Conservation (phyloP, 2,888 invertebrate species). For the Melanostoma mellinum region DNA sequence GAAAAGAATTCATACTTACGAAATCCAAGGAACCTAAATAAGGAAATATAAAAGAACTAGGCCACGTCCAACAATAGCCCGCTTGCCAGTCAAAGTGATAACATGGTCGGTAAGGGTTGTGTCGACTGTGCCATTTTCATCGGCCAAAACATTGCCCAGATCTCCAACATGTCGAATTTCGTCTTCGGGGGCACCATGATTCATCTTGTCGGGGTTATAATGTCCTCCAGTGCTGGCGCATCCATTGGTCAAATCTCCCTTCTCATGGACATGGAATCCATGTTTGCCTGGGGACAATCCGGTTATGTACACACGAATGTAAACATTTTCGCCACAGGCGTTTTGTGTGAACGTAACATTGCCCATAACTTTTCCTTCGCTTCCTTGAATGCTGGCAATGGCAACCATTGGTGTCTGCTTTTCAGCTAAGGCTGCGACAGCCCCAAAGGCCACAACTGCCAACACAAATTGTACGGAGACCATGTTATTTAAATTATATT, state of each 20-base stretch:
- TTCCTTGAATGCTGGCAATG: conserved; percentile 79
- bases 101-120: conserved; percentile 85
- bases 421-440: conserved; percentile 76
- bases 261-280: conserved; percentile 91
- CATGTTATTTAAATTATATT: conserved; percentile 82
- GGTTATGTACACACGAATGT: conserved; percentile 84
- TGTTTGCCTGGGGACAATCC: conserved; percentile 86
- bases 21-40: too few relatives aligned
- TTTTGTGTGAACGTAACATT: conserved; percentile 84
- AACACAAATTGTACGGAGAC: conserved; percentile 50
- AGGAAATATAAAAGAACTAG: too few relatives aligned
- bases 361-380: conserved; percentile 80
- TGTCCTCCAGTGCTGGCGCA: conserved; percentile 88
- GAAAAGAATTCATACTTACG: too few relatives aligned
- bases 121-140: conserved; percentile 83
- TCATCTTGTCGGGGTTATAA: conserved; percentile 90
- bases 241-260: conserved; percentile 87
- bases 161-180: conserved; percentile 91
- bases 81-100: conserved; percentile 86
- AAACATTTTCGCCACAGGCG: conserved; percentile 84
- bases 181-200: conserved; percentile 89
- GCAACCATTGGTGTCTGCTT: conserved; percentile 78
- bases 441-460: conserved; percentile 75
- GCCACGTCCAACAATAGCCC: conserved; percentile 88
- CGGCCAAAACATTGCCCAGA: conserved; percentile 90